Conservation (phyloP, 2,113 vertebrate species). For the Heloderma charlesbogerti region DNA sequence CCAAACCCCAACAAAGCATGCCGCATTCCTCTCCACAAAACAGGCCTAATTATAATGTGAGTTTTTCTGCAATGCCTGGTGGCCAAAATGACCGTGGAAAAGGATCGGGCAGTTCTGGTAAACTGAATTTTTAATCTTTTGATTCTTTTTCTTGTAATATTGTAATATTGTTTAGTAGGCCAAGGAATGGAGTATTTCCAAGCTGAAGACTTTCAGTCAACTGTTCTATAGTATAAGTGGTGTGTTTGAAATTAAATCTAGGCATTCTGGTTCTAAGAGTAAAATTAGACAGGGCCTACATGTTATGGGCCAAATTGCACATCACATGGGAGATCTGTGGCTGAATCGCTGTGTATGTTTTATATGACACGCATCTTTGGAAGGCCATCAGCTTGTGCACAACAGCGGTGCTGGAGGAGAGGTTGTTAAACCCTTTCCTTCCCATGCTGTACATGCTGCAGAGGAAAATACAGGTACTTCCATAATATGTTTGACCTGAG, state of each 20-base stretch:
- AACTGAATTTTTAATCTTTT: conserved; percentile 53
- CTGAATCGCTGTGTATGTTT: neutral
- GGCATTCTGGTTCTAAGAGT: neutral
- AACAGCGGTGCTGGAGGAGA: neutral
- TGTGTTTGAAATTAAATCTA: neutral
- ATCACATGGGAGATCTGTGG: neutral
- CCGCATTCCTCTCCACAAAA: conserved; percentile 93
- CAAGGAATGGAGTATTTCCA: neutral
- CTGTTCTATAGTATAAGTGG: neutral
- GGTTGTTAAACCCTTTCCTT: neutral
- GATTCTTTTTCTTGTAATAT: no score
- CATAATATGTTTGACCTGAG: neutral
- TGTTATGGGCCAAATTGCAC: neutral
- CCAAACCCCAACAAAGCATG: conserved; percentile 79
- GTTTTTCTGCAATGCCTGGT: conserved; percentile 86
- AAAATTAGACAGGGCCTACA: neutral
- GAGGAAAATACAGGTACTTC: neutral
- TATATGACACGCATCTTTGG: neutral
- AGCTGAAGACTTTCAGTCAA: neutral
- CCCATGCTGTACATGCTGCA: neutral
- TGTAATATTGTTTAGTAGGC: neutral
- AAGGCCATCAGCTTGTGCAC: no score
- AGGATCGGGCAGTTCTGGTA: conserved; percentile 80
- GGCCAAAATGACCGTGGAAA: conserved; percentile 82
- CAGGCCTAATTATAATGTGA: conserved; percentile 96